Conservation (phyloP, 2,797 vertebrate genomes). For the Leptoclinus maculatus region DNA sequence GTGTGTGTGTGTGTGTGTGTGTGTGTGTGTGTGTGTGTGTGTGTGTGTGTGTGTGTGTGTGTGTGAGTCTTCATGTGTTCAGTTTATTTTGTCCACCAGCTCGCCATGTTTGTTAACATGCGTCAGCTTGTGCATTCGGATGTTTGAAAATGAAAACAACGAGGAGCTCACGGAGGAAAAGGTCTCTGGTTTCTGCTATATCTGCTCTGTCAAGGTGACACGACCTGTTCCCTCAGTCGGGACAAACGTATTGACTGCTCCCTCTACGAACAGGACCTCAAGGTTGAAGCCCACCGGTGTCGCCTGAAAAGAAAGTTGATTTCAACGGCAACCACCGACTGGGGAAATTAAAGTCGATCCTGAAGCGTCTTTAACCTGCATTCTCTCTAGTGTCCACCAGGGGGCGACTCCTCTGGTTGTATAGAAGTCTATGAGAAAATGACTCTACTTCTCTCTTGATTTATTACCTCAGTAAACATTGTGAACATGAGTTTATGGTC, state of each 20-base stretch:
- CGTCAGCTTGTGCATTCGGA: not conserved
- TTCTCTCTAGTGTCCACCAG: not conserved
- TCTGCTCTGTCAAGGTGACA: not conserved
- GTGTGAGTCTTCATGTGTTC: not conserved
- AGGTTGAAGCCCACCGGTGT: conserved; percentile 1
- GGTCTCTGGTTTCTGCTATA: not conserved
- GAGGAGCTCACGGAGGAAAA: not conserved
- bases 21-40: not conserved
- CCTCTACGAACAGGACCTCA: not conserved
- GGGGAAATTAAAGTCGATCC: too few relatives aligned
- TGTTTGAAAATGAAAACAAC: not conserved
- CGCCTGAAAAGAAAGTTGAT: not conserved
- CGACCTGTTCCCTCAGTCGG: not conserved
- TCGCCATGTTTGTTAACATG: not conserved
- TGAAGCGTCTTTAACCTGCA: too few relatives aligned
- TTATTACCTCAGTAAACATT: too few relatives aligned
- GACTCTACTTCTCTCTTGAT: too few relatives aligned
- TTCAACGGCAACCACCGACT: not conserved
- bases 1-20: too few relatives aligned
- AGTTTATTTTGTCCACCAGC: conserved; percentile 1
- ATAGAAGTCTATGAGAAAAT: too few relatives aligned
- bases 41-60: too few relatives aligned
- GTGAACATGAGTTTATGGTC: too few relatives aligned
- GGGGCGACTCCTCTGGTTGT: not conserved
- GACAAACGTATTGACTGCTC: conserved; percentile 14